Evolutionary conservation across 2,113 vertebrate genomes (phyloP).

Genomic region (Gallinago undulata): DNA sequence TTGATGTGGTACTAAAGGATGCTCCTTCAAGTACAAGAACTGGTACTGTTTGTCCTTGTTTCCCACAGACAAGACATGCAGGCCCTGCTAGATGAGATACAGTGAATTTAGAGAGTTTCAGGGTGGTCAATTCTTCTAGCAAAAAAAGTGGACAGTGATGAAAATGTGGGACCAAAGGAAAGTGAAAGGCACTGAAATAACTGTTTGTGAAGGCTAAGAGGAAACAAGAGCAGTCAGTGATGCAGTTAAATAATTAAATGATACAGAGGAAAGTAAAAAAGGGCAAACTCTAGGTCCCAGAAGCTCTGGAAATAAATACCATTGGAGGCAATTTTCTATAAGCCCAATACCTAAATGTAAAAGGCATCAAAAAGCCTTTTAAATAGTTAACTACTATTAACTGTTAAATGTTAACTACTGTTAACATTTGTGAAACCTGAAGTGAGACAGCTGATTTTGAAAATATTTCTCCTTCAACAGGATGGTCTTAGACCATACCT

Average conservation of each 20-base stretch:
- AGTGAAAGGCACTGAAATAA: neutral
- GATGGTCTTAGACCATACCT: neutral
- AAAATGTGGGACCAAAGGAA: neutral
- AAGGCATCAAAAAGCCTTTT: neutral
- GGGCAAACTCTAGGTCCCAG: neutral
- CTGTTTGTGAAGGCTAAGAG: neutral
- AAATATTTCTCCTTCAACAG: neutral
- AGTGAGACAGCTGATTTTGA: neutral
- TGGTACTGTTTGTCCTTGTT: neutral
- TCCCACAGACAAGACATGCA: neutral
- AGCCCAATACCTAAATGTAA: neutral
- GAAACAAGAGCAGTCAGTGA: neutral
- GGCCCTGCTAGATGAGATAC: neutral
- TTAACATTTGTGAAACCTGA: neutral
- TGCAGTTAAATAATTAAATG: neutral
- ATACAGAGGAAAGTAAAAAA: neutral
- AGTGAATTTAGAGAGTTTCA: neutral
- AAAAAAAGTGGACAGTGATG: neutral
- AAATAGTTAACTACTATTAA: neutral
- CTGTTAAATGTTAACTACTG: neutral
- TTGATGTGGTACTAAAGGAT: neutral
- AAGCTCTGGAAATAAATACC: neutral
- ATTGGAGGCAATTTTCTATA: neutral
- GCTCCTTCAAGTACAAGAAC: neutral
- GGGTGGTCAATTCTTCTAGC: neutral